phyloP scores from a whole-genome alignment of 2,888 invertebrate genomes.

The Lycaena phlaeas region DNA sequence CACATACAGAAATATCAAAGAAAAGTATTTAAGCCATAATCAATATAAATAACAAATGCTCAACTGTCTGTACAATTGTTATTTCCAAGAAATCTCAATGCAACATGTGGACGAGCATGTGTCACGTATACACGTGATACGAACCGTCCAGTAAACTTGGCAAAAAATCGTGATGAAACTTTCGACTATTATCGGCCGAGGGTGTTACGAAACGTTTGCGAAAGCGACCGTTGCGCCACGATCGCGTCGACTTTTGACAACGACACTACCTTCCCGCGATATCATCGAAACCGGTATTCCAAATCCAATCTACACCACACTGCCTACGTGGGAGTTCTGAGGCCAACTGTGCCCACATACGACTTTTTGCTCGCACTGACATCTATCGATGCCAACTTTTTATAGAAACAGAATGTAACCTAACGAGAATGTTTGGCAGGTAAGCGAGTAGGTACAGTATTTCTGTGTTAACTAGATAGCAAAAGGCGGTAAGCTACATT shows the following conservation, averaged over 20 bases:
- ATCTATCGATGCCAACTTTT: slow-evolving; percentile 19
- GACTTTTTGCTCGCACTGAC: slow-evolving; percentile 1
- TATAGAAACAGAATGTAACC: slow-evolving; percentile 31
- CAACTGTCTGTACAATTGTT: too few species aligned
- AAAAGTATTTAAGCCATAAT: too few species aligned
- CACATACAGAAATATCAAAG: too few species aligned
- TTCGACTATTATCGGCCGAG: slow-evolving; percentile 53
- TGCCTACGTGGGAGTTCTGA: slow-evolving; percentile 21
- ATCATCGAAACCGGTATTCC: slow-evolving; percentile 25
- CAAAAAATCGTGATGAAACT: slow-evolving; percentile 48
- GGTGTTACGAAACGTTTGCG: slow-evolving; percentile 55
- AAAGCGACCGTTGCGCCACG: slow-evolving; percentile 53
- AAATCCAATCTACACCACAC: slow-evolving; percentile 20
- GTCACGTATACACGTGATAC: slow-evolving; percentile 1
- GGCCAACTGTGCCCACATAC: slow-evolving; percentile 9
- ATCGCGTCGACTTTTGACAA: slow-evolving; percentile 27
- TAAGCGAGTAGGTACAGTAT: slow-evolving; percentile 37
- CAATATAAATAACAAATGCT: too few species aligned
- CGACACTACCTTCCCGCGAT: slow-evolving; percentile 24
- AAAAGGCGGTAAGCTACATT: slow-evolving; percentile 54
- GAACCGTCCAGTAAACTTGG: slow-evolving; percentile 29
- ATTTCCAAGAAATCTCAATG: not conserved
- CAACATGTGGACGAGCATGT: not conserved
- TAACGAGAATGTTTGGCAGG: slow-evolving; percentile 48
- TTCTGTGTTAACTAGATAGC: slow-evolving; percentile 50